phyloP scores from a whole-genome alignment of 2,797 vertebrate genomes.

The Gymnoscopelus microlampas region DNA sequence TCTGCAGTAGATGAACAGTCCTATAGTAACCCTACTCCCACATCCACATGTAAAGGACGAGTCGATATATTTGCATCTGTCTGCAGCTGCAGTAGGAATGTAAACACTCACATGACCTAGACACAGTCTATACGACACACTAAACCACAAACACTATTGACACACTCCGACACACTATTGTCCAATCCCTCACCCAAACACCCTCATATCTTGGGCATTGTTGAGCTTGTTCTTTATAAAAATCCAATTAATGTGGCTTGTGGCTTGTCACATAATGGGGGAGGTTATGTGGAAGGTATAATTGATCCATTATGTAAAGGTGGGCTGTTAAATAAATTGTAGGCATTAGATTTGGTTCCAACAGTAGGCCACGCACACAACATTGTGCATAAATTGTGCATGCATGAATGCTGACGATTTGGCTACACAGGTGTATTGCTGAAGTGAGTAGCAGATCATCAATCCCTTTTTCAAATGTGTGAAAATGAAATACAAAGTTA shows the following conservation, averaged over 20 bases:
- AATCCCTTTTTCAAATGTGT: too few species aligned
- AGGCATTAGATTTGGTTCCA: constrained; percentile 38
- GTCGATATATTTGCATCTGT: constrained; percentile 56
- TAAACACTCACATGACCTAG: constrained; percentile 57
- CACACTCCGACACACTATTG: constrained; percentile 9
- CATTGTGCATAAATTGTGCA: too few species aligned
- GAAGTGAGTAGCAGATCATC: too few species aligned
- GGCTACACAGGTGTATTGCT: too few species aligned
- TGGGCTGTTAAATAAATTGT: constrained; percentile 33
- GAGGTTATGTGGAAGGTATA: constrained; percentile 24
- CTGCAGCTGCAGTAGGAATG: constrained; percentile 43
- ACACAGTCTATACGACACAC: constrained; percentile 45
- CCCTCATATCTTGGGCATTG: constrained; percentile 47
- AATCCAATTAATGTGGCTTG: constrained; percentile 35
- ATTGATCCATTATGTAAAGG: constrained; percentile 32
- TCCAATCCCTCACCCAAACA: constrained; percentile 14
- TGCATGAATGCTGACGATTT: too few species aligned
- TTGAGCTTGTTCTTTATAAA: constrained; percentile 35
- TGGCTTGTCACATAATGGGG: constrained; percentile 16
- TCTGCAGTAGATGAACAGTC: not conserved
- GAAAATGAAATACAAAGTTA: too few species aligned
- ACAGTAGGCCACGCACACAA: not conserved
- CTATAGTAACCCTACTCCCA: not conserved
- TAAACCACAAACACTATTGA: constrained; percentile 42
- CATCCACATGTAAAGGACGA: constrained; percentile 42